Conservation (phyloP, 1,140 invertebrate genomes). For the Procambarus virginalis region DNA sequence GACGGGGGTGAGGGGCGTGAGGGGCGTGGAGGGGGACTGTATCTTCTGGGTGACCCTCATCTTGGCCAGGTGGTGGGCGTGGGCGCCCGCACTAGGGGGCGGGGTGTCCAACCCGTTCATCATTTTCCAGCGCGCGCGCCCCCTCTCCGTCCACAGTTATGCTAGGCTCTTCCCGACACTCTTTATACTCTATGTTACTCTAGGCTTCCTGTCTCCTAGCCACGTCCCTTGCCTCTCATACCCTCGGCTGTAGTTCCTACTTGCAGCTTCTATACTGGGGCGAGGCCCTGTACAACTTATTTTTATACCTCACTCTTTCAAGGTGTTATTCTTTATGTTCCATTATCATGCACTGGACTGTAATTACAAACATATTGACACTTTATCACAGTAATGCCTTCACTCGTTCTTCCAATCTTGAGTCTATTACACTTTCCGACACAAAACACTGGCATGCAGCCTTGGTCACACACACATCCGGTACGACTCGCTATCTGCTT, state of each 20-base stretch:
- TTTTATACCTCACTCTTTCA: no score
- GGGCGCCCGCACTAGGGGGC: constrained; percentile 21
- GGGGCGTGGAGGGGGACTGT: constrained; percentile 41
- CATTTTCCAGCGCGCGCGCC: neutral
- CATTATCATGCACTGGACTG: no score
- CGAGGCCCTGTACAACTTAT: no score
- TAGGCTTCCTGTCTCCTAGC: neutral
- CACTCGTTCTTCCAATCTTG: no score
- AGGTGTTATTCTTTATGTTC: no score
- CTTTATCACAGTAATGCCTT: no score
- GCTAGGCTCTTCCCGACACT: neutral
- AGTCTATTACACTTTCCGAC: no score
- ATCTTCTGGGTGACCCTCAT: constrained; percentile 45
- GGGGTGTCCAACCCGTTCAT: neutral
- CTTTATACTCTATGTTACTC: neutral
- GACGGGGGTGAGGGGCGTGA: constrained; percentile 18
- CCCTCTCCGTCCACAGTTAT: neutral
- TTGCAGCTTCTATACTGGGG: no score
- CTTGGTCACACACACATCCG: no score
- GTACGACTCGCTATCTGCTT: no score
- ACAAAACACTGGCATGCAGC: no score
- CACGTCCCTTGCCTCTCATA: neutral
- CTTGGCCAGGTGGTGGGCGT: constrained; percentile 52
- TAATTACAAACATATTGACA: no score
- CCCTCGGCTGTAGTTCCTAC: neutral